A percentile compares a stretch with the other conserved stretches of the same genome.
These are phyloP conservation scores for Hypotaenidia okinawae DNA, from an alignment of 2,797 vertebrate species.

Conservation along the genomic window DNA sequence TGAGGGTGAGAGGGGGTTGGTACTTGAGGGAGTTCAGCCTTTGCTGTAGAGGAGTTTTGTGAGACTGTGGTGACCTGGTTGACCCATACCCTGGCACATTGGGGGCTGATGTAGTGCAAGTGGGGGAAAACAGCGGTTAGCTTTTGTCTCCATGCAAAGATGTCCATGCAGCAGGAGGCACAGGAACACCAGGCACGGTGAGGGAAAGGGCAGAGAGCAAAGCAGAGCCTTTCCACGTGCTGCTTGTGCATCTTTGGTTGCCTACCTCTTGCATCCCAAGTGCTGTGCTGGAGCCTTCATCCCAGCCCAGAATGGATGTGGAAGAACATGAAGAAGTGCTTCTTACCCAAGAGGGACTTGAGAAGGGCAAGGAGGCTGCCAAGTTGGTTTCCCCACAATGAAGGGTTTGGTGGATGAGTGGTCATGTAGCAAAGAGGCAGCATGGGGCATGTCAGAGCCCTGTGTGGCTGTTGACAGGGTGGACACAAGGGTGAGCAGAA, in stretches of 20 bases:
- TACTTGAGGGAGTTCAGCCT: fast-evolving
- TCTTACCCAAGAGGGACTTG: neutral
- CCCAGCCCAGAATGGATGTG: neutral
- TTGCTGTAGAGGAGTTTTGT: neutral
- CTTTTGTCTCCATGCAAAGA: neutral
- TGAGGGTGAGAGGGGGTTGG: neutral
- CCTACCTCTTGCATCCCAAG: neutral
- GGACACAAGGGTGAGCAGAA: neutral
- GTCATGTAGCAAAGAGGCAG: neutral
- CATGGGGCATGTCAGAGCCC: neutral
- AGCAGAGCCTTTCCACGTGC: neutral
- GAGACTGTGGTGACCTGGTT: neutral
- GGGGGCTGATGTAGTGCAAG: neutral
- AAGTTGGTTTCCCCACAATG: neutral
- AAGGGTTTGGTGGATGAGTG: neutral
- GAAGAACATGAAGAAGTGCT: neutral
- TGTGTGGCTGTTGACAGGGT: neutral
- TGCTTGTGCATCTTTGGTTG: neutral
- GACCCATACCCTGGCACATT: neutral
- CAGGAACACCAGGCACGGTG: neutral
- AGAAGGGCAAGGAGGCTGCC: neutral
- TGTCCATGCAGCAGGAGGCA: neutral
- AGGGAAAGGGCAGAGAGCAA: neutral
- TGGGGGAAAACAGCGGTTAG: neutral
- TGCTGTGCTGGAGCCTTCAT: neutral